Percentiles rank a stretch among this genome's conserved stretches.
These are phyloP conservation scores for Myrmecobius fasciatus DNA, from an alignment of 2,113 vertebrate species.

Conservation along the genomic window DNA sequence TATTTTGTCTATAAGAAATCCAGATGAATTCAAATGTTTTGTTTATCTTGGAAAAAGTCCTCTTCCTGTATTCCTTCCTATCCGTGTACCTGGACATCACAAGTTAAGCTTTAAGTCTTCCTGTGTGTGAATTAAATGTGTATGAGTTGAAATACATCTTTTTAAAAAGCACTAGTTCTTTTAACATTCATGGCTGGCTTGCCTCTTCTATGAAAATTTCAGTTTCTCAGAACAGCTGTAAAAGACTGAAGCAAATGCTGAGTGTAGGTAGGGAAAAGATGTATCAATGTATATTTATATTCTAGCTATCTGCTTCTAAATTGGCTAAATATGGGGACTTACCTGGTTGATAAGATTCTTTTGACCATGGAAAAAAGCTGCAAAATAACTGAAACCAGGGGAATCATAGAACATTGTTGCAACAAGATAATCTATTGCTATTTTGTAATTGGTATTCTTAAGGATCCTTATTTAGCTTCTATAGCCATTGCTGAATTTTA, in stretches of 20 bases:
- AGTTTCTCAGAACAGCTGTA: not conserved
- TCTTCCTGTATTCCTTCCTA: not conserved
- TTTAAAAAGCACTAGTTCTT: not conserved
- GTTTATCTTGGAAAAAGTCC: not conserved
- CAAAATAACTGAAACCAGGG: not conserved
- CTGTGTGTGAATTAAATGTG: not conserved
- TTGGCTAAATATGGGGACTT: constrained; percentile 31
- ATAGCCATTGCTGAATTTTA: constrained; percentile 39
- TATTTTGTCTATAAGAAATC: not conserved
- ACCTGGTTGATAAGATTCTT: constrained; percentile 11
- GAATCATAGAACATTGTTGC: constrained; percentile 22
- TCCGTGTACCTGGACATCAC: not conserved
- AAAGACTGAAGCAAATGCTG: not conserved
- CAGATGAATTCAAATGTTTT: not conserved
- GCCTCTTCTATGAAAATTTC: not conserved
- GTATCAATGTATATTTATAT: not conserved
- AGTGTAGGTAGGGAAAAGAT: not conserved
- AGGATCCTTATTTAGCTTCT: constrained; percentile 35
- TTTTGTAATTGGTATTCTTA: constrained; percentile 45
- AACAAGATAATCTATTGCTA: constrained; percentile 41
- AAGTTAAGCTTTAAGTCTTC: not conserved
- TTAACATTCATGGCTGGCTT: not conserved
- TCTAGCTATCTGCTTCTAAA: constrained; percentile 18
- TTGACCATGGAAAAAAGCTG: constrained; percentile 23
- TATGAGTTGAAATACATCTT: not conserved